Evolutionary conservation across 1,140 invertebrate species (phyloP).

Genomic region (Macrosteles quadrilineatus): DNA sequence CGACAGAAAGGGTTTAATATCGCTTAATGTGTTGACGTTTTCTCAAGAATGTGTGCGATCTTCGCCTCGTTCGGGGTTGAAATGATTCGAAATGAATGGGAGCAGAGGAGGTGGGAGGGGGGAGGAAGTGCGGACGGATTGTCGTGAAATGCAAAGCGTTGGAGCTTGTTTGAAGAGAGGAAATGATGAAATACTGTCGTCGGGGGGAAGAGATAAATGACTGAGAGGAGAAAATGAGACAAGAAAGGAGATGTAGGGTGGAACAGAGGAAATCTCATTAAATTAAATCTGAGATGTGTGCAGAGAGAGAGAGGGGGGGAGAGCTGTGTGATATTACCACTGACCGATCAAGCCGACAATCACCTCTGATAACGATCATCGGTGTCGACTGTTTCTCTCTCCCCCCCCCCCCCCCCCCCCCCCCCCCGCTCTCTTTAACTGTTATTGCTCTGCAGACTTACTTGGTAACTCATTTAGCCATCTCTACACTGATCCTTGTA

Average conservation of each 20-base stretch:
- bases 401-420: too few species aligned
- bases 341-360: too few species aligned
- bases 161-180: constrained; percentile 31
- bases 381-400: too few species aligned
- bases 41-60: constrained; percentile 29
- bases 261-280: constrained; percentile 31
- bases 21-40: constrained; percentile 31
- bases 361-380: too few species aligned
- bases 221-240: constrained; percentile 30
- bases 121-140: constrained; percentile 3
- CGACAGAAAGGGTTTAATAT: constrained; percentile 13
- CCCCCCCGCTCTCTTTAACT: too few species aligned
- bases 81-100: constrained; percentile 29
- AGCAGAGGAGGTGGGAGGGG: neutral
- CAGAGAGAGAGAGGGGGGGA: too few species aligned
- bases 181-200: constrained; percentile 33
- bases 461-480: too few species aligned
- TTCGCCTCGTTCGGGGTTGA: constrained; percentile 12
- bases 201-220: constrained; percentile 25
- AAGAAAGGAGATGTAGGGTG: constrained; percentile 29
- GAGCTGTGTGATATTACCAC: neutral
- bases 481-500: too few species aligned
- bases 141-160: constrained; percentile 22
- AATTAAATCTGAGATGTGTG: constrained; percentile 33
- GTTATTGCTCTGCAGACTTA: too few species aligned